Conservation (phyloP, 2,113 vertebrate genomes). For the Antigone vipio region DNA sequence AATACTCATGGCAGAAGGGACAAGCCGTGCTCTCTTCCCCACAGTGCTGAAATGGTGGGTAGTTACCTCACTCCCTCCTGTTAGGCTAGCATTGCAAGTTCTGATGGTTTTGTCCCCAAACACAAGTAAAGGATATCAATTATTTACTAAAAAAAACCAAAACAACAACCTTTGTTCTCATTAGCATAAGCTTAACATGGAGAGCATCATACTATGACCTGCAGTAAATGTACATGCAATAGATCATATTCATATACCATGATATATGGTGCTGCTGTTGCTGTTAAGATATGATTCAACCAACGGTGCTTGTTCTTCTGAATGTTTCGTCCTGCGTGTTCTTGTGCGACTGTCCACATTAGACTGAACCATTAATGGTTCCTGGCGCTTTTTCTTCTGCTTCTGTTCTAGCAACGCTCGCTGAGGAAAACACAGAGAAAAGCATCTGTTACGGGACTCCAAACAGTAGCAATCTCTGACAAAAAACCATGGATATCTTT, state of each 20-base stretch:
- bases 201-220: neutral
- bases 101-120: neutral
- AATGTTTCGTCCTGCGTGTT: conserved; percentile 86
- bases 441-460: neutral
- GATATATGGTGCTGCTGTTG: conserved; percentile 94
- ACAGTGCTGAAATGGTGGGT: neutral
- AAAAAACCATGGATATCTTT: neutral
- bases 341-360: conserved; percentile 90
- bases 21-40: neutral
- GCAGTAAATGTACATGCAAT: neutral
- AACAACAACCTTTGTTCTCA: neutral
- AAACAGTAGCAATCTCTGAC: neutral
- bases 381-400: conserved; percentile 98
- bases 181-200: neutral
- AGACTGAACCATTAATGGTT: conserved; percentile 97
- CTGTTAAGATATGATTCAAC: conserved; percentile 97
- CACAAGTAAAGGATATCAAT: neutral
- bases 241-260: conserved; percentile 75
- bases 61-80: neutral
- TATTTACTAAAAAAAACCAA: neutral
- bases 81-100: neutral
- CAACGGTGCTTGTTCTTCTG: conserved; percentile 94
- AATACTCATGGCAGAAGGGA: neutral
- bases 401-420: conserved; percentile 94
- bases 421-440: conserved; percentile 66